Conservation (phyloP, 2,888 invertebrate species). For the Erynnis tages region DNA sequence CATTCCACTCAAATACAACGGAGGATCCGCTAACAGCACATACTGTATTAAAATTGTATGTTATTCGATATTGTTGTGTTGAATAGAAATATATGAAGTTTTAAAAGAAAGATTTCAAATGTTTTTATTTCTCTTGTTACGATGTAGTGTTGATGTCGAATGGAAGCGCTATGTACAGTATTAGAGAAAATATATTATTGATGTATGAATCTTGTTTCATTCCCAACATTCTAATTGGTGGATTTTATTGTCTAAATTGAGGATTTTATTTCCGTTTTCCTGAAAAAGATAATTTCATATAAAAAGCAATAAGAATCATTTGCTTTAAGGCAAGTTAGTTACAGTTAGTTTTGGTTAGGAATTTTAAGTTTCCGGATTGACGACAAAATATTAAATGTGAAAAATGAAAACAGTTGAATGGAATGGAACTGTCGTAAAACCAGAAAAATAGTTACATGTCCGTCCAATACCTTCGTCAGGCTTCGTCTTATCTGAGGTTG, state of each 20-base stretch:
- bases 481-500: no score
- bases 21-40: conserved; percentile 62
- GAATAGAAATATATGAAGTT: conserved; percentile 73
- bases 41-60: conserved; percentile 58
- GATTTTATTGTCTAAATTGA: conserved; percentile 28
- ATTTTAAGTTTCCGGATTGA: no score
- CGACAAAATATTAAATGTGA: no score
- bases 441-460: no score
- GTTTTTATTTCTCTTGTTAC: conserved; percentile 56
- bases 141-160: conserved; percentile 50
- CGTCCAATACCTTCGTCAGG: no score
- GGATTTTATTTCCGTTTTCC: conserved; percentile 42
- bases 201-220: conserved; percentile 59
- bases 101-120: conserved; percentile 54
- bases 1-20: conserved; percentile 62
- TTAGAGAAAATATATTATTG: conserved; percentile 73
- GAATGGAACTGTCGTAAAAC: no score
- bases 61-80: conserved; percentile 73
- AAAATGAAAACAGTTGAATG: no score
- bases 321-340: no score
- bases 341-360: no score
- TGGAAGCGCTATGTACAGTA: conserved; percentile 63
- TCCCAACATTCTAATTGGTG: no score
- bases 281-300: conserved; percentile 42
- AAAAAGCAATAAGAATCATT: neutral